Base-by-base conservation (phyloP, 2,888 invertebrate genomes). In the Pseudococcus viburni region DNA sequence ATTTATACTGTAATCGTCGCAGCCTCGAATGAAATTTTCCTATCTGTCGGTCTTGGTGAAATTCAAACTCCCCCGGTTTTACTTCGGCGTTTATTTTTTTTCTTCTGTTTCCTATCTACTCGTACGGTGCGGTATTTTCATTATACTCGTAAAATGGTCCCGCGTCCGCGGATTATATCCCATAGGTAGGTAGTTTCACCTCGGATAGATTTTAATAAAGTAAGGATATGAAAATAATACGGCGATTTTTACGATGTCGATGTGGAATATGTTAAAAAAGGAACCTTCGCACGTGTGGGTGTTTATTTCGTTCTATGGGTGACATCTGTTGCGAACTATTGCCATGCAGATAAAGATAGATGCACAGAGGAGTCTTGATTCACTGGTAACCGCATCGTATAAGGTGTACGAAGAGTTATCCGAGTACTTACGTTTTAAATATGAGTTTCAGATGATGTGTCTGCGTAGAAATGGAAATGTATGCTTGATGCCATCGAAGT, bases 301-400 rank as follows among this genome's bases (percentile, higher is more conserved):
- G 77, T 83, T 83, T 46, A 42, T 42, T 83, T 46, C 17, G 5
- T 46, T 26, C 73, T 15, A 73, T 19, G 73, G 26, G 6, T 83
- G 80, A 83, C 80, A 83, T 83, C 80, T 83, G 80, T 83, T 83
- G 80, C 80, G 19, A 83, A 83, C 39, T 39, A 51, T 51, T 42
- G 15, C 55, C n/a, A 55, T 55, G 15, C 5, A 42, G 42, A 42
- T 42, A 42, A 8, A 9, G 42, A 42, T 42, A 42, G 6, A 42
- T 9, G 42, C 9, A 3, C 9, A 42, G 42, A 9, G 9, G 6
- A 42, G 8, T 42, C n/a, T 55, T 19, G 64, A 22, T 64, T 2
- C 64, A 46, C 19, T 5, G 5, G 1, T 46, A 83, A 83, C 80
- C 80, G 19, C 80, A 83, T 83, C 80, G 8, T 46, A 39, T 33